A percentile compares a stretch with the other conserved stretches of the same genome.
phyloP scores from a whole-genome alignment of 2,113 vertebrate species.

The Heptranchias perlo region DNA sequence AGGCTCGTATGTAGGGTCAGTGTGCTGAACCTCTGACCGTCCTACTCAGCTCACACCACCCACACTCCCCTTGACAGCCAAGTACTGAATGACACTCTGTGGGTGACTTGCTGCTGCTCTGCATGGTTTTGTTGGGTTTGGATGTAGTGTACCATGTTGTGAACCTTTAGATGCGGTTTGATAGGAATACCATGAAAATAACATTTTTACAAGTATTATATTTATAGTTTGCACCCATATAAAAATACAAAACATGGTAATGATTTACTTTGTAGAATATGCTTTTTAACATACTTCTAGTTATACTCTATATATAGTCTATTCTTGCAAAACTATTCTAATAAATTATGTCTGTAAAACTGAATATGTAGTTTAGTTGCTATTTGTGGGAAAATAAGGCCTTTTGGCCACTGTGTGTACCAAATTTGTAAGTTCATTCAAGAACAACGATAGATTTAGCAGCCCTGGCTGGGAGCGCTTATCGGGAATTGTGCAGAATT shows the following conservation, averaged over 20 bases:
- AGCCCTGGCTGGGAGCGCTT: neutral
- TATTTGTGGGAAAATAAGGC: neutral
- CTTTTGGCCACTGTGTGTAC: neutral
- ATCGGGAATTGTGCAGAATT: neutral
- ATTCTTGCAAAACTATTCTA: slow-evolving; percentile 1
- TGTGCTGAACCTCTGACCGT: too few relatives aligned
- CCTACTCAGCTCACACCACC: neutral
- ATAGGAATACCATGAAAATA: neutral
- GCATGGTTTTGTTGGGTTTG: neutral
- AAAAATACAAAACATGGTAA: neutral
- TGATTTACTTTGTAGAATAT: neutral
- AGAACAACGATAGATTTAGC: neutral
- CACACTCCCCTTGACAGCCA: neutral
- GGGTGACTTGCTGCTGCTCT: neutral
- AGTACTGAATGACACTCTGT: neutral
- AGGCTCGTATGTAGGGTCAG: too few relatives aligned
- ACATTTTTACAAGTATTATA: neutral
- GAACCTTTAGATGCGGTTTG: neutral
- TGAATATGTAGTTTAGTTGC: neutral
- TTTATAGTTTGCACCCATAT: neutral
- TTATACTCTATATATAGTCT: neutral
- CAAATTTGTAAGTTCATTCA: neutral
- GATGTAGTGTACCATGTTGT: neutral
- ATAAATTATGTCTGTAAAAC: neutral
- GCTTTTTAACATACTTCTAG: neutral